These are phyloP conservation scores for Donacobius atricapilla DNA, from an alignment of 2,113 vertebrate genomes.

Conservation along the genomic window DNA sequence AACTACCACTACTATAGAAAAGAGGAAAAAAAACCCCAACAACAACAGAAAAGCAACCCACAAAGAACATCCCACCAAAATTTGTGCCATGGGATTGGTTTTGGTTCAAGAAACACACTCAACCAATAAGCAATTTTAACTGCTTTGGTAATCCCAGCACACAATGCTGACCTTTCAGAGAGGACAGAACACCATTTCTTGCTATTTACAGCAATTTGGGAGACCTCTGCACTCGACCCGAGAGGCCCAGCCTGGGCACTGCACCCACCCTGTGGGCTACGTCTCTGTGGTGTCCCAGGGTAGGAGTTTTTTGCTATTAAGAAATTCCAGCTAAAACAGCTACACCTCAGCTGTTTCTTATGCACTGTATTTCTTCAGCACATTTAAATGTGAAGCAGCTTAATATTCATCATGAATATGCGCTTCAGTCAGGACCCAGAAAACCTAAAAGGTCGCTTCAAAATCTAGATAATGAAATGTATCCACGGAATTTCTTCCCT, in stretches of 20 bases:
- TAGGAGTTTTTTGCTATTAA: not conserved
- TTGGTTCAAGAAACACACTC: not conserved
- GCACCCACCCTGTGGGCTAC: not conserved
- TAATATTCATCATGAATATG: not conserved
- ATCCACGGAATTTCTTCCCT: not conserved
- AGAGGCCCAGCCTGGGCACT: not conserved
- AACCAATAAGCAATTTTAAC: not conserved
- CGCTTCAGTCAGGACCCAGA: not conserved
- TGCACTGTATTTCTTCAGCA: not conserved
- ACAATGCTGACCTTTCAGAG: not conserved
- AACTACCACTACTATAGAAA: not conserved
- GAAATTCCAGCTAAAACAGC: not conserved
- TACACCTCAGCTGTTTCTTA: not conserved
- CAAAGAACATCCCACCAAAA: not conserved
- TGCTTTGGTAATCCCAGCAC: not conserved
- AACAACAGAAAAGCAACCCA: no score
- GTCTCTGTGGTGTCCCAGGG: not conserved
- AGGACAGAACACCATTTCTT: not conserved
- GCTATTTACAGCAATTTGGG: not conserved
- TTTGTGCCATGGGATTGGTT: not conserved
- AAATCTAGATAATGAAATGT: not conserved
- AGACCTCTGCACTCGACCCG: not conserved
- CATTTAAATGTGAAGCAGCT: not conserved
- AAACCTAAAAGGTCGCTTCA: not conserved
- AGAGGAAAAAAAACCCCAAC: not conserved